A percentile compares a stretch with the other conserved stretches of the same genome.
Evolutionary conservation across 2,797 vertebrate genomes (phyloP).

Genomic region (Neosilurus hyrtlii): DNA sequence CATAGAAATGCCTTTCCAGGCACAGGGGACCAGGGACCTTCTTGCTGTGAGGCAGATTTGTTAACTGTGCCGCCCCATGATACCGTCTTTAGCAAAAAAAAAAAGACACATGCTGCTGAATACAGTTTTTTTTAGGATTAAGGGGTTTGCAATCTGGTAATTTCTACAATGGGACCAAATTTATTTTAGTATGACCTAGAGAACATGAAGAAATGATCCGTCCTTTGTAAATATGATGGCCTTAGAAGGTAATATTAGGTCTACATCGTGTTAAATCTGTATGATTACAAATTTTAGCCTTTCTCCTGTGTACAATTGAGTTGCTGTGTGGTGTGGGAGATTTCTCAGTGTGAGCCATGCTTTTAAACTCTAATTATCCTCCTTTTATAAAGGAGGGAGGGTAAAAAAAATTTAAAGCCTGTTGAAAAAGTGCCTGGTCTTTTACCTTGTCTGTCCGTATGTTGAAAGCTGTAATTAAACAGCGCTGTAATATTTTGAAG

Average conservation of each 20-base stretch:
- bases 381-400: conserved; percentile 48
- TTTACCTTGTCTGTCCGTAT: conserved; percentile 54
- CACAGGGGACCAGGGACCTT: too few species aligned
- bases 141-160: background rate
- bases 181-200: background rate
- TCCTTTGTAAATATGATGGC: background rate
- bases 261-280: conserved; percentile 2
- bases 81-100: background rate
- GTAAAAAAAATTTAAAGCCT: conserved; percentile 49
- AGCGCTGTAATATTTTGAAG: conserved; percentile 61
- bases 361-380: conserved; percentile 62
- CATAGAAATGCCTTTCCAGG: too few species aligned
- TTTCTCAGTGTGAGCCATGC: conserved; percentile 49
- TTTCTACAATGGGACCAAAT: background rate
- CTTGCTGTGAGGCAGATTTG: too few species aligned
- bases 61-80: too few species aligned
- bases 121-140: background rate
- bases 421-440: conserved; percentile 57
- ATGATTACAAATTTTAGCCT: conserved; percentile 24
- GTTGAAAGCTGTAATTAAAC: conserved; percentile 59
- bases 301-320: conserved; percentile 27
- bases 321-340: conserved; percentile 37
- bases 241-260: conserved; percentile 8
- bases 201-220: background rate
- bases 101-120: background rate